Percentiles rank a stretch among this genome's conserved stretches.
Evolutionary conservation across 2,113 vertebrate genomes (phyloP).

Genomic region (Sakesphorus luctuosus): DNA sequence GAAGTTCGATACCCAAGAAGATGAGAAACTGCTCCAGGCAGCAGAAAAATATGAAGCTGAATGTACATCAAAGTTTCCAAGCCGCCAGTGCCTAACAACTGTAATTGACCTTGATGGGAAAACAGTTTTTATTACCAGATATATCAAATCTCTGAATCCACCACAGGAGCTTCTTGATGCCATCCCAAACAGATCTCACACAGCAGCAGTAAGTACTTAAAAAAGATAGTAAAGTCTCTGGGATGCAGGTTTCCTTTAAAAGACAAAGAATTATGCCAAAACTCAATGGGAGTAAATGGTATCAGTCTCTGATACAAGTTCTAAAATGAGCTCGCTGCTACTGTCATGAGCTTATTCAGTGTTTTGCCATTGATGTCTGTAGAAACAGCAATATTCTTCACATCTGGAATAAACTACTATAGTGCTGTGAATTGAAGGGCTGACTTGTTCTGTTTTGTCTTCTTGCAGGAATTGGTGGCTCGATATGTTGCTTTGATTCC

Average conservation of each 20-base stretch:
- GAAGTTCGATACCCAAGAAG: conserved; percentile 94
- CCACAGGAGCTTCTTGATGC: conserved; percentile 87
- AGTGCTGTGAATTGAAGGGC: neutral
- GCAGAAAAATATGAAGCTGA: conserved; percentile 86
- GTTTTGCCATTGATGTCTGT: neutral
- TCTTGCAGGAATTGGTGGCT: conserved; percentile 85
- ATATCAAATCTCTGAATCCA: conserved; percentile 86
- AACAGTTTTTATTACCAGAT: conserved; percentile 90
- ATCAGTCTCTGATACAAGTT: neutral
- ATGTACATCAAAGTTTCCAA: conserved; percentile 79
- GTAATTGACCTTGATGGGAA: conserved; percentile 91
- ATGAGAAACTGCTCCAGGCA: conserved; percentile 88
- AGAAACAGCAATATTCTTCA: neutral
- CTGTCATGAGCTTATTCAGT: neutral
- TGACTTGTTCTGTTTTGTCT: neutral
- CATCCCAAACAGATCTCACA: conserved; percentile 74
- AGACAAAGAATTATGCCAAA: neutral
- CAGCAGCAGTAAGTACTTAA: conserved; percentile 79
- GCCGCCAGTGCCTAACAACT: conserved; percentile 86
- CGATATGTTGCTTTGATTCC: conserved; percentile 92
- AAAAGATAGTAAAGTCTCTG: neutral
- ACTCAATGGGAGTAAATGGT: neutral
- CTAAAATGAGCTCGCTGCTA: neutral
- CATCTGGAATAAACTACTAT: neutral
- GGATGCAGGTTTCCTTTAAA: neutral